A percentile compares a stretch with the other conserved stretches of the same genome.
Conservation (phyloP, 2,113 vertebrate genomes). For the Haplochromis vanheusdeni region DNA sequence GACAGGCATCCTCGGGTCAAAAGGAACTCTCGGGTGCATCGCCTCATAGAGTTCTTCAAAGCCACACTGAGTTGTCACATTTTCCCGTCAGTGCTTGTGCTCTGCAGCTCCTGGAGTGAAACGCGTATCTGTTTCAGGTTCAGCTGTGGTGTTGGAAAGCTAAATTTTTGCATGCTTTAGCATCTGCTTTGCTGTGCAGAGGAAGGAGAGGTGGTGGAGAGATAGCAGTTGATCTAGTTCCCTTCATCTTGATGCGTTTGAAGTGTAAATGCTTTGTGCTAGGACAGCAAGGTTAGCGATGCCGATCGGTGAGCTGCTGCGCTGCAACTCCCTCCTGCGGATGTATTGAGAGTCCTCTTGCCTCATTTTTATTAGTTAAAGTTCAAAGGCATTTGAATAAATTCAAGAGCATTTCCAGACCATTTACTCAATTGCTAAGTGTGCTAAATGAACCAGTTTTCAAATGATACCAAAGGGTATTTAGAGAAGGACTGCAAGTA, state of each 20-base stretch:
- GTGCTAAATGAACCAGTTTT: neutral
- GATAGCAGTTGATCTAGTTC: neutral
- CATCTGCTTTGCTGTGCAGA: neutral
- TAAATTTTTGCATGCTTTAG: slow-evolving; percentile 1
- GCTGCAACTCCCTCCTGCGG: neutral
- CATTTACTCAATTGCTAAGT: neutral
- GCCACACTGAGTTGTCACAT: neutral
- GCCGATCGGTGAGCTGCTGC: neutral
- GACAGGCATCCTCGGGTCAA: neutral
- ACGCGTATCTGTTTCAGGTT: neutral
- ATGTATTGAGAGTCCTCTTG: neutral
- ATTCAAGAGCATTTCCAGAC: neutral
- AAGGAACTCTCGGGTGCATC: neutral
- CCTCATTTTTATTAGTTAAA: neutral
- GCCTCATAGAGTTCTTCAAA: neutral
- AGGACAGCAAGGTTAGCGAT: neutral
- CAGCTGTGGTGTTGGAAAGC: neutral
- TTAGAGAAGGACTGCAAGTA: neutral
- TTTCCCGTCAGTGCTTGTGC: neutral
- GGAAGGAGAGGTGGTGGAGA: neutral
- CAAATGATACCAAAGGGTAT: neutral
- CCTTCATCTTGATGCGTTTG: slow-evolving; percentile 11
- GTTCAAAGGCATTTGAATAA: neutral
- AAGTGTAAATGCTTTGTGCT: slow-evolving; percentile 34
- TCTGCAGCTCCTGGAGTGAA: neutral